Evolutionary conservation across 2,888 invertebrate genomes (phyloP).

Genomic region (Lepidochitona cinerea): DNA sequence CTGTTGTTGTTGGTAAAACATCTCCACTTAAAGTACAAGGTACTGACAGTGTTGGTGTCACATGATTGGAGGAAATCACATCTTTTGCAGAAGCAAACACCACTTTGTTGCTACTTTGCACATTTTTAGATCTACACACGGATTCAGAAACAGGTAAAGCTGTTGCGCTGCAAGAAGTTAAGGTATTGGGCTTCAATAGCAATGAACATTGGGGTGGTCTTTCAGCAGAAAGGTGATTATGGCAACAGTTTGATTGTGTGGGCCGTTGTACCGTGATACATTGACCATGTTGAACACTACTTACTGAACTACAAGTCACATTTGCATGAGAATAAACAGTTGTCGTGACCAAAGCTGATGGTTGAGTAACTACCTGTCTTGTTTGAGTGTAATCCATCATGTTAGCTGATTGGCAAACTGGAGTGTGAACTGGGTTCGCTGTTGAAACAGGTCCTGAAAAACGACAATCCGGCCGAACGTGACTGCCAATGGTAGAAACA

Average conservation of each 20-base stretch:
- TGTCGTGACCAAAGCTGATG: not conserved
- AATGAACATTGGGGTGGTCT: not conserved
- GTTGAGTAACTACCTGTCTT: not conserved
- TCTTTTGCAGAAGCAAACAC: not conserved
- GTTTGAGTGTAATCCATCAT: not conserved
- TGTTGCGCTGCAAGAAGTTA: not conserved
- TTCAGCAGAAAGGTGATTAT: constrained; percentile 12
- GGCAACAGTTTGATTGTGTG: constrained; percentile 25
- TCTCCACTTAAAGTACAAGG: not conserved
- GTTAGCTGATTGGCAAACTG: not conserved
- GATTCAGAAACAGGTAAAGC: not conserved
- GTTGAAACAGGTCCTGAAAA: not conserved
- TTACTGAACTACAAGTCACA: not conserved
- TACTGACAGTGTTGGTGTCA: not conserved
- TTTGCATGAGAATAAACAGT: not conserved
- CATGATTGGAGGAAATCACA: not conserved
- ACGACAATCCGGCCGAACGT: not conserved
- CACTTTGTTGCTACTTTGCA: not conserved
- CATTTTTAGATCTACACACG: not conserved
- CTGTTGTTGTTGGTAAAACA: not conserved
- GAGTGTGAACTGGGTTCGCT: not conserved
- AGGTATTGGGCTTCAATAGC: not conserved
- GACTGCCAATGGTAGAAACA: not conserved
- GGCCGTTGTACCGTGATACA: constrained; percentile 33
- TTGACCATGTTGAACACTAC: constrained; percentile 18